Base-by-base conservation (phyloP, 64 coral and sea anemone species). In the Montipora foliosa region DNA sequence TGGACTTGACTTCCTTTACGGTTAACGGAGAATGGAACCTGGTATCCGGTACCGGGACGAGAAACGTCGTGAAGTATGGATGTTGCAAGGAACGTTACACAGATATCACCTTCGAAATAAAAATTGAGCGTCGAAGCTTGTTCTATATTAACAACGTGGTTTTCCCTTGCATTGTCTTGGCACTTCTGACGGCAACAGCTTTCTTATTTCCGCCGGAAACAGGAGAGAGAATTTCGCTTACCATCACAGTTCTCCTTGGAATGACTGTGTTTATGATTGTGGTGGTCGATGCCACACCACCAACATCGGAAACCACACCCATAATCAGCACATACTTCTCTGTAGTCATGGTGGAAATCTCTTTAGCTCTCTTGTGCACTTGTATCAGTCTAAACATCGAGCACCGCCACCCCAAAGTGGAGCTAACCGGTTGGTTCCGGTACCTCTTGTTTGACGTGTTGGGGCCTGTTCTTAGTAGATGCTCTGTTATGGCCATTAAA, bases 251-350 rank as follows among this genome's bases (percentile, higher is more conserved):
- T 5, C 87, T 96, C 5, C 59, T 96, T 5, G 95, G 95, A 2
- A 91, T 97, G 89, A 94, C 95, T 1, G 95, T 97, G 5, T 97
- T 97, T 78, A 97, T 97, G 95, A 89, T 97, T 2, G 60, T 97
- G 19, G 94, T 94, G 51, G 94, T 90, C 2, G 95, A 97, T 29
- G 84, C 92, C 5, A 94, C 94, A 17, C 95, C 95, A 3, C 80
- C 95, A 0, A 97, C 92, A 7, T 97, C 95, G 16, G 92, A 94
- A 80, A 76, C 74, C 12, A 94, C 89, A 6, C 93, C 95, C 11
- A 60, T 97, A 5, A 97, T 97, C 48, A 93, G 95, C 19, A 97
- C 81, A 19, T 97, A 94, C 73, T 97, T 94, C 69, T 77, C 92
- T 55, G 92, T 87, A 10, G 84, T 97, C 13, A 71, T 97, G 29